Conservation (phyloP, 1,140 invertebrate species). For the Heliothis virescens region DNA sequence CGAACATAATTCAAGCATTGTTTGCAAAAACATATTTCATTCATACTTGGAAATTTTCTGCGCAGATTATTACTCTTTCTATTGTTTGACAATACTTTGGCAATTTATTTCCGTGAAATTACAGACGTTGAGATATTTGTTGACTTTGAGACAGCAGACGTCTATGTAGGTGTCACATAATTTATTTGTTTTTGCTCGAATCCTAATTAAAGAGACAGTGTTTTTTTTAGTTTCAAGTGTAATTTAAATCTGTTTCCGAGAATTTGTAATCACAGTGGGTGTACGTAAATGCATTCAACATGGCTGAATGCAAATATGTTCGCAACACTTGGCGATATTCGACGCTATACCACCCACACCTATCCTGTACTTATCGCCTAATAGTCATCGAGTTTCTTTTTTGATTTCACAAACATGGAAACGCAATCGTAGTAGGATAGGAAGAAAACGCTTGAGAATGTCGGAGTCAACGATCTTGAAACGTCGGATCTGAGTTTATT, state of each 20-base stretch:
- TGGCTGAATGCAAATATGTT: slow-evolving; percentile 66
- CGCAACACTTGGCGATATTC: slow-evolving; percentile 57
- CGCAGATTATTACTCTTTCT: slow-evolving; percentile 37
- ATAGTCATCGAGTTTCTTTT: slow-evolving; percentile 52
- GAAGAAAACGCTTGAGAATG: slow-evolving; percentile 50
- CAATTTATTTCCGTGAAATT: slow-evolving; percentile 35
- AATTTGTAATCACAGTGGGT: slow-evolving; percentile 58
- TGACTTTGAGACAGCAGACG: not conserved
- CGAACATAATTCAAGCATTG: slow-evolving; percentile 43
- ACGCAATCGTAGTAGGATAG: slow-evolving; percentile 61
- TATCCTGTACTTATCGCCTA: slow-evolving; percentile 55
- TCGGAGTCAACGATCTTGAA: slow-evolving; percentile 47
- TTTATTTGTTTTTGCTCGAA: not conserved
- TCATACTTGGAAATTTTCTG: slow-evolving; percentile 47
- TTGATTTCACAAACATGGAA: slow-evolving; percentile 65
- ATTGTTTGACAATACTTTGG: slow-evolving; percentile 40
- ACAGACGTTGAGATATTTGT: slow-evolving; percentile 10
- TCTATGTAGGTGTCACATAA: slow-evolving; percentile 3
- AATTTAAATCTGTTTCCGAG: slow-evolving; percentile 45
- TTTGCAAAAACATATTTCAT: slow-evolving; percentile 46
- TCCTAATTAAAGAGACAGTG: slow-evolving; percentile 21
- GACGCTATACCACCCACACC: slow-evolving; percentile 54
- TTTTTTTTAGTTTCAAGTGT: slow-evolving; percentile 41
- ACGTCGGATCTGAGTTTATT: slow-evolving; percentile 32
- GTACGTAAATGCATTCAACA: slow-evolving; percentile 60